phyloP scores from a whole-genome alignment of 1,140 invertebrate genomes.

The Drosophila elegans region DNA sequence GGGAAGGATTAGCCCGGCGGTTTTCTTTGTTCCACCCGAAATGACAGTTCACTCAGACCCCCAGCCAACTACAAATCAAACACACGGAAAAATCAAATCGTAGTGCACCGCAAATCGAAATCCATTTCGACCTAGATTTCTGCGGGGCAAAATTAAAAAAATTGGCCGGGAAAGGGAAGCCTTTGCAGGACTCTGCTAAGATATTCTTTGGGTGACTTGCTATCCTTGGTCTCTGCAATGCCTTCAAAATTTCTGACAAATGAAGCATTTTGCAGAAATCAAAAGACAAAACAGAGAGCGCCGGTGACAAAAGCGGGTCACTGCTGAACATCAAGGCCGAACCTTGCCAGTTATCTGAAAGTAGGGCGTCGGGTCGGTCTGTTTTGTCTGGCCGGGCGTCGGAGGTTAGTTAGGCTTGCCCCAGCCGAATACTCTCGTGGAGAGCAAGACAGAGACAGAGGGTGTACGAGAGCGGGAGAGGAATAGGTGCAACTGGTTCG shows the following conservation, averaged over 20 bases:
- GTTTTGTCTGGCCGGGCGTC: conserved; percentile 46
- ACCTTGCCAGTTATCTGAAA: conserved; percentile 66
- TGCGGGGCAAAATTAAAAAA: neutral
- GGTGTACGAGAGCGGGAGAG: neutral
- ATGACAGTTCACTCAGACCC: neutral
- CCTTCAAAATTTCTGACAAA: conserved; percentile 6
- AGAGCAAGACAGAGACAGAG: conserved; percentile 11
- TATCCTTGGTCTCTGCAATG: neutral
- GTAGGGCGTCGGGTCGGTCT: conserved; percentile 73
- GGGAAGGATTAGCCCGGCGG: conserved; percentile 16
- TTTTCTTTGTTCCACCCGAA: conserved; percentile 13
- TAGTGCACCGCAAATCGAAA: conserved; percentile 28
- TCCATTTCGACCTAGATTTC: conserved; percentile 23
- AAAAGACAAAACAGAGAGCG: conserved; percentile 17
- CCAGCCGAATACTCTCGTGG: conserved; percentile 8
- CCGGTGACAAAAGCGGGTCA: conserved; percentile 68
- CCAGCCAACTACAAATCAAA: conserved; percentile 31
- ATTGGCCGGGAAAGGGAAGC: neutral
- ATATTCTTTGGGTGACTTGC: neutral
- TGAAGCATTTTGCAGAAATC: conserved; percentile 5
- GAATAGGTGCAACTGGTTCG: conserved; percentile 54
- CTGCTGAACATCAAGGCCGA: conserved; percentile 82
- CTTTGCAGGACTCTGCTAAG: neutral
- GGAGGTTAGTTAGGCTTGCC: conserved; percentile 33
- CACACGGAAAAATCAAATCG: conserved; percentile 22